Conservation (phyloP, 2,888 invertebrate species). For the Acrocyrtus sp. region DNA sequence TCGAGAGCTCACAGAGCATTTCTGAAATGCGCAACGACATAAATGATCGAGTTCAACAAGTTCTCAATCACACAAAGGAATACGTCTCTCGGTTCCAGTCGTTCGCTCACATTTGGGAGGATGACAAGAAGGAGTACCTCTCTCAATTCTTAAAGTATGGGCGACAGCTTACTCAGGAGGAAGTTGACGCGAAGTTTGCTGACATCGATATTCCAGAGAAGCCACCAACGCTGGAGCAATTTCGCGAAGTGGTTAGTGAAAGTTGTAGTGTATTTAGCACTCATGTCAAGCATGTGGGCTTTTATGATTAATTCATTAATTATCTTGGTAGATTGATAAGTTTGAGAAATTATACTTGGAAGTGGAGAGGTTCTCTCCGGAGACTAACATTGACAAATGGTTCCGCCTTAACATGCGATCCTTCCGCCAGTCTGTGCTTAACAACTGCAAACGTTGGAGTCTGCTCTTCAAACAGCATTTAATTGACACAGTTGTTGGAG, state of each 20-base stretch:
- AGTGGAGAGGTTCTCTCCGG: conserved; percentile 84
- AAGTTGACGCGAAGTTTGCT: conserved; percentile 79
- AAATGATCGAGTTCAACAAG: conserved; percentile 70
- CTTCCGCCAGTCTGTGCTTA: conserved; percentile 90
- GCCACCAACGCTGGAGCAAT: conserved; percentile 88
- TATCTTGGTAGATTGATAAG: conserved; percentile 78
- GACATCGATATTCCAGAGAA: conserved; percentile 76
- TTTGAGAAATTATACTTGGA: conserved; percentile 90
- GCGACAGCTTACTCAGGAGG: conserved; percentile 80
- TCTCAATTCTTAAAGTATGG: conserved; percentile 90
- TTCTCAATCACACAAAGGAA: conserved; percentile 66
- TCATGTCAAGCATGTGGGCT: no score
- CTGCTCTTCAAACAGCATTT: conserved; percentile 96
- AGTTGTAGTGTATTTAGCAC: no score
- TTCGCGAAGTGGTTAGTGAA: conserved; percentile 84
- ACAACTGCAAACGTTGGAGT: conserved; percentile 93
- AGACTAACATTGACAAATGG: conserved; percentile 89
- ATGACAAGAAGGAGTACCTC: conserved; percentile 87
- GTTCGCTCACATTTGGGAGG: conserved; percentile 88
- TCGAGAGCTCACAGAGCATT: conserved; percentile 81
- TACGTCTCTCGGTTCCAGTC: conserved; percentile 69
- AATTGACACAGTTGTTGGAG: conserved; percentile 84
- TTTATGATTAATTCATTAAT: neutral
- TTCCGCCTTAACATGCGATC: conserved; percentile 90
- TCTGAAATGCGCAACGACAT: conserved; percentile 88